Evolutionary conservation across 1,140 invertebrate genomes (phyloP).

Genomic region (Sminthurinus signatus): DNA sequence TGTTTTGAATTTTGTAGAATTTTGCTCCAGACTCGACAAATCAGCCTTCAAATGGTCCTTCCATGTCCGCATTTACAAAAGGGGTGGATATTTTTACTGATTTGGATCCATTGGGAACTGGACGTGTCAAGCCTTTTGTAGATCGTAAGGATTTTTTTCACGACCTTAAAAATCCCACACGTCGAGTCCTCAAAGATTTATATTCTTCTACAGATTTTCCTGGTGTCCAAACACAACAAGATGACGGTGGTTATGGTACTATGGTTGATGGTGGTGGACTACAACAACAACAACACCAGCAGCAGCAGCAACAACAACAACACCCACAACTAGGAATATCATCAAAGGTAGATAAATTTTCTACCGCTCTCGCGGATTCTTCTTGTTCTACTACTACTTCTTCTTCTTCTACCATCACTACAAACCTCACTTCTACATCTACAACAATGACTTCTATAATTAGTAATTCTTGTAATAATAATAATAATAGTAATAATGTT

Average conservation of each 20-base stretch:
- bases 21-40: slow-evolving; percentile 29
- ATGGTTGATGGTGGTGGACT: not conserved
- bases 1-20: slow-evolving; percentile 30
- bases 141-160: slow-evolving; percentile 94
- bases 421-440: too few relatives aligned
- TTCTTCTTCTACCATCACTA: too few relatives aligned
- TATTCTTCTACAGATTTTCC: too few relatives aligned
- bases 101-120: slow-evolving; percentile 82
- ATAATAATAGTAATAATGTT: too few relatives aligned
- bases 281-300: slow-evolving; percentile 6
- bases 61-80: not conserved
- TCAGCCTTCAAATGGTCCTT: not conserved
- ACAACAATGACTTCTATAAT: slow-evolving; percentile 9
- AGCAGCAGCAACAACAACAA: slow-evolving; percentile 3
- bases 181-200: slow-evolving; percentile 67
- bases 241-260: too few relatives aligned
- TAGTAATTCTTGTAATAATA: too few relatives aligned
- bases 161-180: slow-evolving; percentile 84
- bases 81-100: slow-evolving; percentile 80
- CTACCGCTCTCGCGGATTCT: too few relatives aligned
- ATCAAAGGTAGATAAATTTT: not conserved
- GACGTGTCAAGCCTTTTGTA: slow-evolving; percentile 79
- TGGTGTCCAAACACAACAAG: too few relatives aligned
- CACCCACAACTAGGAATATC: slow-evolving; percentile 3
- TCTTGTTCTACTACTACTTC: too few relatives aligned